Evolutionary conservation across 2,113 vertebrate genomes (phyloP), one percentile per base, ranked within the genome.

Genomic region (Alosa alosa): DNA sequence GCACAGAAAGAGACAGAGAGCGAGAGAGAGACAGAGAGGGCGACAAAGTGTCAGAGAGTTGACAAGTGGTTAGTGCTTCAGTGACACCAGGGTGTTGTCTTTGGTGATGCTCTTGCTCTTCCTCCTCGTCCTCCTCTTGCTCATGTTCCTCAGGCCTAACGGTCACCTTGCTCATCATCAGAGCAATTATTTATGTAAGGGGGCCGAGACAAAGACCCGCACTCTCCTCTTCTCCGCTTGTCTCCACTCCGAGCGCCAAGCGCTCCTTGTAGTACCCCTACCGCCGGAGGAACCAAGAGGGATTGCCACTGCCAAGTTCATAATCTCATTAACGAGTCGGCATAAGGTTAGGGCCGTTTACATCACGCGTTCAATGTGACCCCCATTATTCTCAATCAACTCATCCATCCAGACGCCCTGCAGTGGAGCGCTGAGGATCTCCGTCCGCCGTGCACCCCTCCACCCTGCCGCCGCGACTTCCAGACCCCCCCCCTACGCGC

Each of bases 341-440:
- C 90, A 92, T 93, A 92, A 93, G 93, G 92, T 93, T 92, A 90
- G 92, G 50, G 81, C 89, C 89, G 89, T 86, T 93, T 90, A 92
- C 90, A 94, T 95, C 91, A 89, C 88, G 89, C 91, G 92, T 86
- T 95, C 93, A 96, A 95, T 94, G 94, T 95, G 94, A 95, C 94
- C 94, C 86, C 90, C 90, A 93, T 94, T 94, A 93, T 91, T 94
- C 93, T 93, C 90, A 87, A 93, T 95, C 93, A 93, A 90, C 90
- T 91, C 91, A 92, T 94, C 91, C 90, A 90, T 91, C 87, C 90
- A 93, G 93, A 91, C 90, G 55, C 92, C 92, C 92, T 44, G 85
- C 90, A 89, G 92, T 91, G 91, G 81, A 47, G 31, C 78, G n/a
- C n/a, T 25, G 60, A 64, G 55, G 91, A 88, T 89, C 88, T 86